Evolutionary conservation across 2,113 vertebrate species (phyloP).

Genomic region (Himantopus leucocephalus): DNA sequence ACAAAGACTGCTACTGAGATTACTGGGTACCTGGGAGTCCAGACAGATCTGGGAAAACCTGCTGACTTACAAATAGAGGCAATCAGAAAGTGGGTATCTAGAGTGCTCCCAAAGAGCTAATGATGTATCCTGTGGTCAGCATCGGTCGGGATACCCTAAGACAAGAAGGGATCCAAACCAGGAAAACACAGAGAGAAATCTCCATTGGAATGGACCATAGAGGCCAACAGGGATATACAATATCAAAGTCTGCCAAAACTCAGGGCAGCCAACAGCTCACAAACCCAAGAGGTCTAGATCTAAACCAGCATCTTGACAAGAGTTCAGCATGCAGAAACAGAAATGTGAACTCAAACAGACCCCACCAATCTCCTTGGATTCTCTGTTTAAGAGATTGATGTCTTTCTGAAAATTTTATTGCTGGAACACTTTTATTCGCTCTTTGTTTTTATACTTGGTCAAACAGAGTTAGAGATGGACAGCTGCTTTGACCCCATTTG

Average conservation of each 20-base stretch:
- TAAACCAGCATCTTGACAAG: neutral
- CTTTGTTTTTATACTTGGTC: neutral
- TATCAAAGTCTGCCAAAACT: neutral
- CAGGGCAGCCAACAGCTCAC: neutral
- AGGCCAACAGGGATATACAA: neutral
- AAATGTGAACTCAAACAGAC: slow-evolving; percentile 4
- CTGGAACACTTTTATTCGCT: neutral
- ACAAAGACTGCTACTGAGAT: neutral
- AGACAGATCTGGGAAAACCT: neutral
- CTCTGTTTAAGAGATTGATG: neutral
- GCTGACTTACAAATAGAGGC: neutral
- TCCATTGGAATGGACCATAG: neutral
- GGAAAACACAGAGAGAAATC: neutral
- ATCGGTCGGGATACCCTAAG: neutral
- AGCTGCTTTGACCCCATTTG: neutral
- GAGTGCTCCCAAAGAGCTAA: neutral
- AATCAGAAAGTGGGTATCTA: neutral
- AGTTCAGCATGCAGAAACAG: neutral
- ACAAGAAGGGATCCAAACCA: neutral
- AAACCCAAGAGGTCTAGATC: neutral
- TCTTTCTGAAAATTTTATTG: neutral
- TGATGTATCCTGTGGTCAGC: neutral
- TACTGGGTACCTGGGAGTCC: neutral
- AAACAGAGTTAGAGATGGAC: slow-evolving; percentile 4
- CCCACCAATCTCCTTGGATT: neutral